Conservation (phyloP, 2,797 vertebrate genomes). For the Gallinago nigripennis region DNA sequence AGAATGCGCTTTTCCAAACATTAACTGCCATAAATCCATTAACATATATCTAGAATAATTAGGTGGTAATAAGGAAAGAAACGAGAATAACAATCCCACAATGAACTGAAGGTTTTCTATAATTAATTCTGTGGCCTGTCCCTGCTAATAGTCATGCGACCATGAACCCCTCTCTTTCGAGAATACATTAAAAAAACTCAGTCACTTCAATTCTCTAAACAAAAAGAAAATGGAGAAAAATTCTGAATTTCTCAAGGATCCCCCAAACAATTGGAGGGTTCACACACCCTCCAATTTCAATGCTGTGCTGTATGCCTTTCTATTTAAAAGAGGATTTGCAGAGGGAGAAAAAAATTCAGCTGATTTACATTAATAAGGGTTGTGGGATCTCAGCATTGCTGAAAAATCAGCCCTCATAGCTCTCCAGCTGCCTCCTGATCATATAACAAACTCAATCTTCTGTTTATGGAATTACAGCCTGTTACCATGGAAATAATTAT, state of each 20-base stretch:
- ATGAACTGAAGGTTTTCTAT: neutral
- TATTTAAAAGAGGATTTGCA: neutral
- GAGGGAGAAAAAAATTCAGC: neutral
- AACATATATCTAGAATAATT: neutral
- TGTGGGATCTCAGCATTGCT: slow-evolving; percentile 7
- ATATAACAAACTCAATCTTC: slow-evolving; percentile 51
- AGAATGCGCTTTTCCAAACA: neutral
- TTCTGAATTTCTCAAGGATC: neutral
- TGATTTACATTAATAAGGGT: neutral
- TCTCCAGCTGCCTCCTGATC: slow-evolving; percentile 60
- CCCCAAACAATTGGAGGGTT: neutral
- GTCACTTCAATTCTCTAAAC: neutral
- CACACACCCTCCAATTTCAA: neutral
- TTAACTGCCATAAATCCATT: neutral
- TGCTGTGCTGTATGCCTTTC: neutral
- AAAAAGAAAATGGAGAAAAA: neutral
- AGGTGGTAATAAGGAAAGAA: neutral
- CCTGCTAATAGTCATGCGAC: neutral
- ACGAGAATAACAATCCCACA: neutral
- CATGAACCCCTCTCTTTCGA: neutral
- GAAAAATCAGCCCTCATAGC: slow-evolving; percentile 35
- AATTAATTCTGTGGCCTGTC: neutral
- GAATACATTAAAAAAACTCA: neutral
- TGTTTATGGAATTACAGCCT: slow-evolving; percentile 61
- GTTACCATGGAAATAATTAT: slow-evolving; percentile 71